phyloP scores from a whole-genome alignment of 2,888 invertebrate species.

The Boloria selene region DNA sequence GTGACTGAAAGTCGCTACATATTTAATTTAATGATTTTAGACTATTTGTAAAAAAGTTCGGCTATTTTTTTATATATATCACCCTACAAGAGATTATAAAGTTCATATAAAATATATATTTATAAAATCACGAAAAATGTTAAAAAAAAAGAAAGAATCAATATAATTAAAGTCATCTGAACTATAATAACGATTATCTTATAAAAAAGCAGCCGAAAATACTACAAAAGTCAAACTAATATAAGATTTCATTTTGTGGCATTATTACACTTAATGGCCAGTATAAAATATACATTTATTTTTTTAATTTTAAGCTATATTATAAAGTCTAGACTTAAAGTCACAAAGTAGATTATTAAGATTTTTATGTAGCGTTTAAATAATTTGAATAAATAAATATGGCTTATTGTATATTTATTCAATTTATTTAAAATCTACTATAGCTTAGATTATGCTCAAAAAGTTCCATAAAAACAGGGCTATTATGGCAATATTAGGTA shows the following conservation, averaged over 20 bases:
- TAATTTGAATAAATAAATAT: slow-evolving; percentile 2
- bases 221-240: neutral
- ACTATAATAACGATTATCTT: neutral
- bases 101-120: neutral
- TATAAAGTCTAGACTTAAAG: slow-evolving; percentile 15
- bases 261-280: slow-evolving; percentile 45
- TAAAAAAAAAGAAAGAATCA: too few species aligned
- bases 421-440: slow-evolving; percentile 1
- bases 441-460: slow-evolving; percentile 45
- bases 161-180: too few species aligned
- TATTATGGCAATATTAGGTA: slow-evolving; percentile 67
- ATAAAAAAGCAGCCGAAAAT: too few species aligned
- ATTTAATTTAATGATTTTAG: neutral
- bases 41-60: neutral
- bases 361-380: neutral
- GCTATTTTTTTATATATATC: neutral
- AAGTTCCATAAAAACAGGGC: slow-evolving; percentile 56
- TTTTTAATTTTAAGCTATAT: slow-evolving; percentile 2
- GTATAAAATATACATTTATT: slow-evolving; percentile 40
- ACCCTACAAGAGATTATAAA: neutral
- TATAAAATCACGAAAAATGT: too few species aligned
- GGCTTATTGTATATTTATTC: too few species aligned
- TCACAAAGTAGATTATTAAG: neutral
- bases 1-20: neutral
- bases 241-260: slow-evolving; percentile 33